These are phyloP conservation scores for Hylaeus anthracinus DNA, from an alignment of 1,140 invertebrate genomes.

Conservation along the genomic window DNA sequence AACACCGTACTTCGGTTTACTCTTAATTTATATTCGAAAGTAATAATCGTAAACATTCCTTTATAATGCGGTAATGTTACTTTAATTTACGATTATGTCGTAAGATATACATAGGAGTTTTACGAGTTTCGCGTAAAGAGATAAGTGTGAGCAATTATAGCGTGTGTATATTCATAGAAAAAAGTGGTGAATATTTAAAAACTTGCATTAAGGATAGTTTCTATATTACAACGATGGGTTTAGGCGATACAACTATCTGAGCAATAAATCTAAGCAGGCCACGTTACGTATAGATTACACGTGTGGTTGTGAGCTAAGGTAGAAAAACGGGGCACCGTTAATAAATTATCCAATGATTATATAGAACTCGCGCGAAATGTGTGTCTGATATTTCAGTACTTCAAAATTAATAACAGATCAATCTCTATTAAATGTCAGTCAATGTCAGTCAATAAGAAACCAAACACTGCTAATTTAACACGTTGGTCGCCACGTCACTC, in stretches of 20 bases:
- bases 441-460: too few relatives aligned
- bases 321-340: neutral
- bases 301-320: neutral
- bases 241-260: neutral
- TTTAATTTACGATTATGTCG: neutral
- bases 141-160: neutral
- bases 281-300: neutral
- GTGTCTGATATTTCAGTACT: neutral
- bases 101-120: neutral
- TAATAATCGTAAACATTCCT: too few relatives aligned
- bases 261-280: slow-evolving; percentile 6
- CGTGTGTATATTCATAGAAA: neutral
- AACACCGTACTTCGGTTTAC: too few relatives aligned
- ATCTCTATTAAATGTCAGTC: too few relatives aligned
- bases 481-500: too few relatives aligned
- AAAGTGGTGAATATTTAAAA: slow-evolving; percentile 1
- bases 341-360: slow-evolving; percentile 5
- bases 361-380: neutral
- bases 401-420: neutral
- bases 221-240: slow-evolving; percentile 24
- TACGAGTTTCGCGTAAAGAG: neutral
- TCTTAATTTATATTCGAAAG: too few relatives aligned
- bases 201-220: neutral
- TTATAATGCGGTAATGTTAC: neutral
- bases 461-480: too few relatives aligned